Conservation (phyloP, 1,140 invertebrate genomes). For the Drosophila persimilis region DNA sequence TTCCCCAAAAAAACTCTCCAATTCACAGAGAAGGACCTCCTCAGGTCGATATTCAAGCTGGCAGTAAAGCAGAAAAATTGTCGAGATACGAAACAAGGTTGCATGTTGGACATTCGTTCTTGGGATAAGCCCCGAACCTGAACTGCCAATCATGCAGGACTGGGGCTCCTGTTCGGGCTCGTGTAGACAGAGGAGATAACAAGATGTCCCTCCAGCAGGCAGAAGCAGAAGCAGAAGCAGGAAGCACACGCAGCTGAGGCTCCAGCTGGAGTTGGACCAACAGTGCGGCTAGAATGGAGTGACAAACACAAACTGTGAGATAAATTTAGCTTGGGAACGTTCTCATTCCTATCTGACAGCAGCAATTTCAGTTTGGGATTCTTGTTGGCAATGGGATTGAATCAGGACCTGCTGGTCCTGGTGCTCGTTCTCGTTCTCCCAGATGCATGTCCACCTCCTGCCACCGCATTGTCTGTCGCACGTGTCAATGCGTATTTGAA, state of each 20-base stretch:
- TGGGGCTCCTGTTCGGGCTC: constrained; percentile 14
- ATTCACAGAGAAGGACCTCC: constrained; percentile 12
- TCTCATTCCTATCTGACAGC: constrained; percentile 51
- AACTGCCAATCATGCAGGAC: constrained; percentile 70
- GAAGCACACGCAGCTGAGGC: constrained; percentile 8
- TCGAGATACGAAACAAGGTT: constrained; percentile 40
- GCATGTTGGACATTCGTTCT: constrained; percentile 38
- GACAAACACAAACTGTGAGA: constrained; percentile 76
- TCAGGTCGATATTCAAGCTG: constrained; percentile 38
- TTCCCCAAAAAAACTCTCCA: neutral
- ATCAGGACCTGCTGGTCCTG: neutral
- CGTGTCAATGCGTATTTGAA: constrained; percentile 74
- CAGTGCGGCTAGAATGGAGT: constrained; percentile 44
- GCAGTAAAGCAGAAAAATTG: constrained; percentile 35
- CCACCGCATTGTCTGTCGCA: constrained; percentile 47
- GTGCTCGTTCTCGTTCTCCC: neutral
- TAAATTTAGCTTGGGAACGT: constrained; percentile 53
- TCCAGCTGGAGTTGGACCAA: neutral
- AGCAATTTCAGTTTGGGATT: constrained; percentile 64
- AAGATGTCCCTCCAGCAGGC: constrained; percentile 52
- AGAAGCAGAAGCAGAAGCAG: neutral
- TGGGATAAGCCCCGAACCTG: constrained; percentile 53
- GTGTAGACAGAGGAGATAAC: constrained; percentile 66
- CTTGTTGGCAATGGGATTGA: constrained; percentile 35
- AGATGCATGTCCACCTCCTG: constrained; percentile 23